These are phyloP conservation scores for Sitta europaea DNA, from an alignment of 2,113 vertebrate species.

Conservation along the genomic window DNA sequence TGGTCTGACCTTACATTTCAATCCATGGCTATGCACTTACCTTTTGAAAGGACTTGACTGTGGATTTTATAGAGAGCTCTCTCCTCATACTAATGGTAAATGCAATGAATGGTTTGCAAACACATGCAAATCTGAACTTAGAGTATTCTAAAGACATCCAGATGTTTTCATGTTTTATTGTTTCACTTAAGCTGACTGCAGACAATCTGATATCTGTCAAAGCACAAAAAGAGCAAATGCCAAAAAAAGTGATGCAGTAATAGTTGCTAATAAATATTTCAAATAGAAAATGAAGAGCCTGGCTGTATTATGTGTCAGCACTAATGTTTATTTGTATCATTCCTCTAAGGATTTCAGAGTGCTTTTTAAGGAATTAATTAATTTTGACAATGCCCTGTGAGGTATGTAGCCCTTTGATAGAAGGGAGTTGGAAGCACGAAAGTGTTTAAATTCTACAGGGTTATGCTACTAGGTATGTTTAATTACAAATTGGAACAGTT, in stretches of 20 bases:
- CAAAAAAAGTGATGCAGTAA: neutral
- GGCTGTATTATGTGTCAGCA: neutral
- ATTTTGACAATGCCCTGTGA: slow-evolving; percentile 49
- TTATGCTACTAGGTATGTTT: neutral
- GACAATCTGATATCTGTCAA: neutral
- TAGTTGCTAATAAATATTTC: slow-evolving; percentile 20
- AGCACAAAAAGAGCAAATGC: neutral
- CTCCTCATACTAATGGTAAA: neutral
- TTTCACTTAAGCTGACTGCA: neutral
- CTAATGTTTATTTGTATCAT: slow-evolving; percentile 31
- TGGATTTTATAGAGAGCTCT: neutral
- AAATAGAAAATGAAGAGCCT: slow-evolving; percentile 6
- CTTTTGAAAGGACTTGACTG: neutral
- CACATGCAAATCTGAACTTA: neutral
- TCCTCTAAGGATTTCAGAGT: slow-evolving; percentile 32
- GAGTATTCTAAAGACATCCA: neutral
- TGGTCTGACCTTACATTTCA: neutral
- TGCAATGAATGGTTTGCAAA: neutral
- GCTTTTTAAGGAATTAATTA: slow-evolving; percentile 52
- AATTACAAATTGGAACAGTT: neutral
- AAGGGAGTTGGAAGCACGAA: neutral
- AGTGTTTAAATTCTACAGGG: slow-evolving; percentile 8
- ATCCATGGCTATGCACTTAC: neutral
- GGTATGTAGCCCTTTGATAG: neutral
- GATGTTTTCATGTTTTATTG: neutral